Percentiles rank a stretch among this genome's conserved stretches.
phyloP scores from a whole-genome alignment of 2,113 vertebrate genomes.

The Paradisaea rubra region DNA sequence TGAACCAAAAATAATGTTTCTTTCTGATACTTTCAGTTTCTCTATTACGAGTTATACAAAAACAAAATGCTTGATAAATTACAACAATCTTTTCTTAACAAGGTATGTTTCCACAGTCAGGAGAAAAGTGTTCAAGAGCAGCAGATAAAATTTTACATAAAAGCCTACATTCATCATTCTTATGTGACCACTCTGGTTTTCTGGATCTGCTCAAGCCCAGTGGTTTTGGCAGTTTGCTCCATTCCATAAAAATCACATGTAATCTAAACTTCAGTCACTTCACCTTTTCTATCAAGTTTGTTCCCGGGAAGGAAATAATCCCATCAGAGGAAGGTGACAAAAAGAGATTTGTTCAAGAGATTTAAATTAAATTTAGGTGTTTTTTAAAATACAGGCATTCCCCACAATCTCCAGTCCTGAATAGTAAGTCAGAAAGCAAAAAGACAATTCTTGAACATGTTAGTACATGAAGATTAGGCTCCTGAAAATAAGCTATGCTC shows the following conservation, averaged over 20 bases:
- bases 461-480: background rate
- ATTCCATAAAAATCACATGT: background rate
- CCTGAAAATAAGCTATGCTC: background rate
- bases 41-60: background rate
- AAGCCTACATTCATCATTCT: background rate
- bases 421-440: background rate
- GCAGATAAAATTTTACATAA: background rate
- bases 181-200: background rate
- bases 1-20: background rate
- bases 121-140: background rate
- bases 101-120: background rate
- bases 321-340: background rate
- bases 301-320: background rate
- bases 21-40: background rate
- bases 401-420: background rate
- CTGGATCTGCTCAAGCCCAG: background rate
- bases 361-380: background rate
- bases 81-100: background rate
- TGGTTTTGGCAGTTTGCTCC: background rate
- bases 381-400: background rate
- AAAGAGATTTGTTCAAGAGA: background rate
- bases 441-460: background rate
- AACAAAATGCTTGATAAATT: background rate
- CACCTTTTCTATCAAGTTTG: background rate
- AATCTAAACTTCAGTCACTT: background rate